Percentiles rank a stretch among this genome's conserved stretches.
Conservation (phyloP, 1,140 invertebrate species). For the Aphaenogaster ashmeadi region DNA sequence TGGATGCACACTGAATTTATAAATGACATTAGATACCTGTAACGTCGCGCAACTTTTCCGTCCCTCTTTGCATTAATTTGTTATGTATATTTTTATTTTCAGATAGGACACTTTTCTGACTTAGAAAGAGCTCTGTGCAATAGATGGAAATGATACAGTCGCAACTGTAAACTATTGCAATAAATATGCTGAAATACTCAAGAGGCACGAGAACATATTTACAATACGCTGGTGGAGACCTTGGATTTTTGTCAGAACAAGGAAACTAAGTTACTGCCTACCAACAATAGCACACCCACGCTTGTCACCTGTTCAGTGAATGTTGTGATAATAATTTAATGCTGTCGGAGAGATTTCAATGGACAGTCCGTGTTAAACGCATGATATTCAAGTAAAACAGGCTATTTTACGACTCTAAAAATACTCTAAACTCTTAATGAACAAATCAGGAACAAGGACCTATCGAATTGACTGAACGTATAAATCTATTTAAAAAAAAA, state of each 20-base stretch:
- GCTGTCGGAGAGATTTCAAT: conserved; percentile 67
- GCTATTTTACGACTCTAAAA: conserved; percentile 54
- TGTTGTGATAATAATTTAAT: conserved; percentile 81
- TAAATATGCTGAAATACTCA: conserved; percentile 80
- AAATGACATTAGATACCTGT: not conserved
- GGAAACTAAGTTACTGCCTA: conserved; percentile 80
- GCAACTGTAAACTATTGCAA: conserved; percentile 72
- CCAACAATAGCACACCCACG: conserved; percentile 79
- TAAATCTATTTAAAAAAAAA: conserved; percentile 55
- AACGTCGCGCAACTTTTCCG: not conserved
- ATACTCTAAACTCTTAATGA: conserved; percentile 73
- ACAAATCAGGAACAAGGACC: conserved; percentile 69
- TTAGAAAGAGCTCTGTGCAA: conserved; percentile 66
- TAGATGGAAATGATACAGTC: conserved; percentile 59
- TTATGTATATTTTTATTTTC: conserved; percentile 54
- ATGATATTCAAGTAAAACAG: conserved; percentile 59
- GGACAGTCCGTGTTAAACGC: conserved; percentile 60
- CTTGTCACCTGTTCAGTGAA: conserved; percentile 78
- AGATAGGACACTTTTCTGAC: conserved; percentile 70
- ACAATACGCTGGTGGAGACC: conserved; percentile 68
- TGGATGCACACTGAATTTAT: not conserved
- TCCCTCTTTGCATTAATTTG: conserved; percentile 1
- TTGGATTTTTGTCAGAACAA: conserved; percentile 78
- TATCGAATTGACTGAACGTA: conserved; percentile 72
- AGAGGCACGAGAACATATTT: conserved; percentile 70